These are phyloP conservation scores for Corythornis madagascariensis DNA, from an alignment of 2,113 vertebrate species.

Conservation along the genomic window DNA sequence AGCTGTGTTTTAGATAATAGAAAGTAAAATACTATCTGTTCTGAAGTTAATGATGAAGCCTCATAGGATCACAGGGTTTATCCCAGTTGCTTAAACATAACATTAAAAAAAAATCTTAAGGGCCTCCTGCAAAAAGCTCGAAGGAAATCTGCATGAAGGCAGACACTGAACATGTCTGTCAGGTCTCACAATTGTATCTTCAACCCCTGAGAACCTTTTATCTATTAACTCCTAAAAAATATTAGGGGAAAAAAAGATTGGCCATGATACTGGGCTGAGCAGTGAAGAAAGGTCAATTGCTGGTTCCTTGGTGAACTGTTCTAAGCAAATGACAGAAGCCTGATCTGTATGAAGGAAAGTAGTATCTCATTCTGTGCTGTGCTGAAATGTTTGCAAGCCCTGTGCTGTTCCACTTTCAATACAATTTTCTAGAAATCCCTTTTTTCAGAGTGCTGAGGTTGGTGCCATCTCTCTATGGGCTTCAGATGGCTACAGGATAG, in stretches of 20 bases:
- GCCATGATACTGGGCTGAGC: background rate
- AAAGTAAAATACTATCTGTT: background rate
- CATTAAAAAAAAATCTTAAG: background rate
- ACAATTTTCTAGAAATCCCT: background rate
- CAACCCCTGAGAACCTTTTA: background rate
- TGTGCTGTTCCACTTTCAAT: background rate
- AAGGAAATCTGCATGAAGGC: background rate
- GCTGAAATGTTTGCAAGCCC: background rate
- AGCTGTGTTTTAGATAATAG: background rate
- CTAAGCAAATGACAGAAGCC: background rate
- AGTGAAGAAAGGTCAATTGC: background rate
- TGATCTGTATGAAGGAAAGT: background rate
- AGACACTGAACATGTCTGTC: background rate
- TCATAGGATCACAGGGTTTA: background rate
- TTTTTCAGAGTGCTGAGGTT: background rate
- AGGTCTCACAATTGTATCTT: background rate
- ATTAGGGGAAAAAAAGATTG: background rate
- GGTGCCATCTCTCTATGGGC: background rate
- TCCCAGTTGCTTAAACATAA: background rate
- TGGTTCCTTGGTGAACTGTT: background rate
- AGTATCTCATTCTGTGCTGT: background rate
- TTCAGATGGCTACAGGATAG: background rate
- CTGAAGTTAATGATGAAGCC: background rate
- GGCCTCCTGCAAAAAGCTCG: background rate
- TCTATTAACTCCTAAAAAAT: background rate